A percentile compares a stretch with the other conserved stretches of the same genome.
These are phyloP conservation scores for Zaprionus davidi DNA, from an alignment of 1,140 invertebrate genomes.

Conservation along the genomic window DNA sequence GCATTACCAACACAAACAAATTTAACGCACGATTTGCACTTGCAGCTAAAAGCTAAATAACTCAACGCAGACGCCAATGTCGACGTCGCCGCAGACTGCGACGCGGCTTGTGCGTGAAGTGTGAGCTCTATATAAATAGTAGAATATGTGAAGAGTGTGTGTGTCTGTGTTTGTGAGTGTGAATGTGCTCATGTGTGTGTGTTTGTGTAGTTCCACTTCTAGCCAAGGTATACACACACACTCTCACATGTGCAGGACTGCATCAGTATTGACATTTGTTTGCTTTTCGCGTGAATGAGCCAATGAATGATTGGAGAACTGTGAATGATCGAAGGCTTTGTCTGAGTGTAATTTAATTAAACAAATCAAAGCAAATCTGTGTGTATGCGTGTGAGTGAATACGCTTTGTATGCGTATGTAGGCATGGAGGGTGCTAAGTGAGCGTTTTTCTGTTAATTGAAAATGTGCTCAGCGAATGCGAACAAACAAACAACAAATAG, in stretches of 20 bases:
- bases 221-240: slow-evolving; percentile 31
- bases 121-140: slow-evolving; percentile 29
- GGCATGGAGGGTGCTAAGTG: slow-evolving; percentile 20
- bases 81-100: not conserved
- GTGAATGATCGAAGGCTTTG: slow-evolving; percentile 82
- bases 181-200: not conserved
- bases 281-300: slow-evolving; percentile 74
- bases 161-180: not conserved
- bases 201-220: slow-evolving; percentile 3
- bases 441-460: slow-evolving; percentile 74
- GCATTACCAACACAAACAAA: slow-evolving; percentile 20
- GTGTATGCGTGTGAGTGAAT: not conserved
- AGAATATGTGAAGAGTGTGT: not conserved
- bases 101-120: slow-evolving; percentile 35
- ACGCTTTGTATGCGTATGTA: not conserved
- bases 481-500: slow-evolving; percentile 55
- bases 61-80: slow-evolving; percentile 3
- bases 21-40: slow-evolving; percentile 53
- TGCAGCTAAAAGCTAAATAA: slow-evolving; percentile 43
- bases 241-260: slow-evolving; percentile 26
- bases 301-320: slow-evolving; percentile 80
- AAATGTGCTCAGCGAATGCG: slow-evolving; percentile 69
- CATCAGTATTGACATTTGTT: slow-evolving; percentile 62
- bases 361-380: slow-evolving; percentile 64
- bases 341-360: slow-evolving; percentile 82